Evolutionary conservation across 2,888 invertebrate species (phyloP), one percentile per base, ranked within the genome.

Genomic region (Melangyna quadrimaculata): DNA sequence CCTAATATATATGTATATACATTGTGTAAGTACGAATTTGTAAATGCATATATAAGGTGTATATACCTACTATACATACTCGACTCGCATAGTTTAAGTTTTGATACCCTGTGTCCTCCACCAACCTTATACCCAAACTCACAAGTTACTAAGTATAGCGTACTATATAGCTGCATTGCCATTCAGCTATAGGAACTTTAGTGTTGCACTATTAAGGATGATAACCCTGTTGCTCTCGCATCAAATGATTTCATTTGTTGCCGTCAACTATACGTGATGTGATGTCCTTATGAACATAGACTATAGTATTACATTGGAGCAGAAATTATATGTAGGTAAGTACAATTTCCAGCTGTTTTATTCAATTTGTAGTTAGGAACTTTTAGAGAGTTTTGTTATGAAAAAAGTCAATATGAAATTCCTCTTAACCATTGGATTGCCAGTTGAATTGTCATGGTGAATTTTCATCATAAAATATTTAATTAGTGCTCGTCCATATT

Each of bases 241-340:
- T 73, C 63, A 53, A 27, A 37, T 73, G 63, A 53, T 61, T 61
- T 45, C 65, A 73, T 48, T 61, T 61, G 48, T 61, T 72, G 17
- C 24, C 32, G 12, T 37, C 37, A 9, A 32, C n/a, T 53, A 27
- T 14, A 51, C 51, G 19, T 19, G 53, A 43, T 43, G 32, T 22
- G 19, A 61, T 17, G 19, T 63, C 37, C 19, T 19, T 53, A 29
- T 6, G 12, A 10, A 45, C 27, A 45, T 27, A 27, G 43, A 35
- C 17, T 43, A 61, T 10, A 29, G 1, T 32, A 2, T n/a, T 35
- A 19, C 14, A 19, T 19, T 19, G 35, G 19, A 32, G 12, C 12
- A 63, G 27, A 19, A 45, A 14, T 27, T 14, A n/a, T 40, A n/a
- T n/a, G n/a, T n/a, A n/a, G n/a, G n/a, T n/a, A 12, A 37, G 12